Base-by-base conservation (phyloP, 2,113 vertebrate genomes). In the Rhabdornis inornatus region DNA sequence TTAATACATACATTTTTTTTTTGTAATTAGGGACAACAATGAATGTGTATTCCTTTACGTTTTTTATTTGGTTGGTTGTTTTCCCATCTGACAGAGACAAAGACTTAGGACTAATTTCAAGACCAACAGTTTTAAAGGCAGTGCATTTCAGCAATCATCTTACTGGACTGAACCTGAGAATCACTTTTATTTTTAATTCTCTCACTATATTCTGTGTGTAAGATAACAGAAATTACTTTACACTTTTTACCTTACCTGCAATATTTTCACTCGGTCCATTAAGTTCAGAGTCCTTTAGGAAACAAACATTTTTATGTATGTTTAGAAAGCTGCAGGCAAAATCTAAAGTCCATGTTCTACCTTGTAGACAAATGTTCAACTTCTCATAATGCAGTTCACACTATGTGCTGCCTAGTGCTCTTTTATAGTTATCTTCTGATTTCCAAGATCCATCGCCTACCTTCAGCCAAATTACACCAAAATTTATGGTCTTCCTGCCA, bases 1-100 rank as follows among this genome's bases (percentile, higher is more conserved):
- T 68, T n/a, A 47, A n/a, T 77, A 37, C 1, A 1, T 23, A 21
- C 1, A 0, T 6, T 42, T 81, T 0, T 6, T 42, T 81, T 87
- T 80, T 47, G 13, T 52, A 15, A 70, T n/a, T 69, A 69, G 53
- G 39, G 5, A 14, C 3, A 33, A 33, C 7, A 61, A 0, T 20
- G 9, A 55, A 33, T 31, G 7, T n/a, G 1, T 31, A n/a, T 68
- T 71, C 15, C 7, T 68, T 39, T 11, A 11, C 6, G n/a, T 23
- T 63, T 57, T 21, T 68, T 79, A 35, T 55, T 75, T 81, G 4
- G 0, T 59, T 78, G 10, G 0, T 56, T 61, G 4, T 2, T 66
- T 92, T 44, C 27, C 9, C 7, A 6, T 70, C 33, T 68, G 25
- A 85, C 8, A 52, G 1, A 6, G 13, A 52, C 1, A 8, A 63